A percentile compares a stretch with the other conserved stretches of the same genome.
Evolutionary conservation across 2,113 vertebrate genomes (phyloP).

Genomic region (Lagopus muta): DNA sequence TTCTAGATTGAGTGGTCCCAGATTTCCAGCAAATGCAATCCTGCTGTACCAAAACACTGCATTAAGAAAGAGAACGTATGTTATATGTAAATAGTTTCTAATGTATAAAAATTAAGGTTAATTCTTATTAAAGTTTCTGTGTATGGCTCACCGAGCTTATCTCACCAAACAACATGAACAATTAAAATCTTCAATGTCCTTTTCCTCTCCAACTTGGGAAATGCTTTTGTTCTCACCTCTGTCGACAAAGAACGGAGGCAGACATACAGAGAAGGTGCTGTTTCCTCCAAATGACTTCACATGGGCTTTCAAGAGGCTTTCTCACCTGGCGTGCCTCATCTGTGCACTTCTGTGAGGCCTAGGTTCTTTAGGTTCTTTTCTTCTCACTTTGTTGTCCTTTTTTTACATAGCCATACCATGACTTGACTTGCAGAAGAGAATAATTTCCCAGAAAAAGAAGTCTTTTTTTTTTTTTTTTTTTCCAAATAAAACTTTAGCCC

Average conservation of each 20-base stretch:
- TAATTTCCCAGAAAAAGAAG: neutral
- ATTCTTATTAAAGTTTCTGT: neutral
- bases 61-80: neutral
- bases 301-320: neutral
- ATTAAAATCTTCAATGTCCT: neutral
- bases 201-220: neutral
- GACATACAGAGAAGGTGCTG: neutral
- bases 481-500: neutral
- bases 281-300: neutral
- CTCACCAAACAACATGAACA: neutral
- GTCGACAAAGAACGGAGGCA: neutral
- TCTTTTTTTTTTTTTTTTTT: neutral
- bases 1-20: neutral
- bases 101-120: neutral
- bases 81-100: neutral
- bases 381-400: neutral
- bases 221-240: neutral
- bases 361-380: neutral
- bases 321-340: neutral
- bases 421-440: neutral
- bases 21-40: neutral
- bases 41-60: neutral
- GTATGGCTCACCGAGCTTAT: neutral
- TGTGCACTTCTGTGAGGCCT: neutral
- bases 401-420: neutral